These are phyloP conservation scores for Ophiothrix spiculata DNA, from an alignment of 35 echinoderm and acorn worm genomes.

Conservation along the genomic window DNA sequence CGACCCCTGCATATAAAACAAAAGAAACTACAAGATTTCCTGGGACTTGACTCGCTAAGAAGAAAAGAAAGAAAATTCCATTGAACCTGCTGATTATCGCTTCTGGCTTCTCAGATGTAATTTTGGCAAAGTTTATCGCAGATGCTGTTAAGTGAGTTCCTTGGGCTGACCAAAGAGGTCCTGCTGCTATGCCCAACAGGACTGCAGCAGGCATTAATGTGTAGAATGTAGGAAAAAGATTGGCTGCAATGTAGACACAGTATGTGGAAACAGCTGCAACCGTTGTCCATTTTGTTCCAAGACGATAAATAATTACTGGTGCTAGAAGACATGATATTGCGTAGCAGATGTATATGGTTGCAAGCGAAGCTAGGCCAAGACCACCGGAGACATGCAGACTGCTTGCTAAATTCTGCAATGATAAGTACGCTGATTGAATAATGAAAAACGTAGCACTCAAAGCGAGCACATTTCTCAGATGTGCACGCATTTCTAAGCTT, in stretches of 20 bases:
- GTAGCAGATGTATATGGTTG: neutral
- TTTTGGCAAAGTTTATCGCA: conserved; percentile 32
- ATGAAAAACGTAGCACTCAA: neutral
- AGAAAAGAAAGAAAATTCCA: conserved; percentile 33
- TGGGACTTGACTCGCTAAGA: conserved; percentile 25
- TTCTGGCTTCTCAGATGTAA: neutral
- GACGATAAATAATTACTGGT: conserved; percentile 17
- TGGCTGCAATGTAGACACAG: conserved; percentile 4
- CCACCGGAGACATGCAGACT: neutral
- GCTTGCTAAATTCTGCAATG: conserved; percentile 30
- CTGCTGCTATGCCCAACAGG: conserved; percentile 23
- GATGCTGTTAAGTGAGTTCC: conserved; percentile 42
- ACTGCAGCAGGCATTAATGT: conserved; percentile 33
- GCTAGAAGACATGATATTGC: conserved; percentile 32
- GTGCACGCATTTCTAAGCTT: no score
- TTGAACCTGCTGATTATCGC: conserved; percentile 43
- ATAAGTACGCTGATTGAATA: neutral
- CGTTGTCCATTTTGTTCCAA: conserved; percentile 41
- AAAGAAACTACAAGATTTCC: conserved; percentile 39
- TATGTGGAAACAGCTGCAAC: neutral
- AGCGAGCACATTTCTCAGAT: neutral
- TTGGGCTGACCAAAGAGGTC: conserved; percentile 29
- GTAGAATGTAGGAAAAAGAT: conserved; percentile 20
- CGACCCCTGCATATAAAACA: neutral
- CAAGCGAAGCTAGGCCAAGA: conserved; percentile 25